Evolutionary conservation across 1,140 invertebrate species (phyloP).

Genomic region (Trypoxylus dichotomus): DNA sequence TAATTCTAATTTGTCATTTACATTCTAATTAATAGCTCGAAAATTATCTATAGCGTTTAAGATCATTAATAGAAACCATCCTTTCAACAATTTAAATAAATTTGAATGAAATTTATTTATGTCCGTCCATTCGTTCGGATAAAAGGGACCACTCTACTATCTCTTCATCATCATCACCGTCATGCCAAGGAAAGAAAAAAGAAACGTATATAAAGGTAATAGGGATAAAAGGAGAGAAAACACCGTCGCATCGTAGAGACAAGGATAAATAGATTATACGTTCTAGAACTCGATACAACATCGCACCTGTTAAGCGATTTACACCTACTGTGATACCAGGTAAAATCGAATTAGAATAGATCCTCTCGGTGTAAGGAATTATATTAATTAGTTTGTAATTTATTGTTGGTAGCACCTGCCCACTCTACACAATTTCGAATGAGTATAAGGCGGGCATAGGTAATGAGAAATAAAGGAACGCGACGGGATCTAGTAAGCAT

Average conservation of each 20-base stretch:
- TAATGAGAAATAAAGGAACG: no score
- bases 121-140: not conserved
- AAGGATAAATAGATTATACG: not conserved
- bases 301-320: constrained; percentile 10
- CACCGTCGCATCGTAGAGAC: not conserved
- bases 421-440: not conserved
- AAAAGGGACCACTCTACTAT: not conserved
- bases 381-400: constrained; percentile 26
- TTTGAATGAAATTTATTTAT: not conserved
- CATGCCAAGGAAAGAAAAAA: not conserved
- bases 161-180: not conserved
- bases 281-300: not conserved
- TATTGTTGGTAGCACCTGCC: constrained; percentile 24
- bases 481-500: no score
- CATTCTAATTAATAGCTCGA: not conserved
- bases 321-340: constrained; percentile 24
- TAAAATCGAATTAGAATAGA: constrained; percentile 18
- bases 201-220: not conserved
- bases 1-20: not conserved
- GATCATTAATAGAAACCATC: not conserved
- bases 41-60: not conserved
- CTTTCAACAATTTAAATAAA: constrained; percentile 1
- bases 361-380: not conserved
- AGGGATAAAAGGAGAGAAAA: not conserved
- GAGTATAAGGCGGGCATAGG: no score